Evolutionary conservation across 1,140 invertebrate genomes (phyloP), one percentile per base, ranked within the genome.

Genomic region (Aplysia californica): DNA sequence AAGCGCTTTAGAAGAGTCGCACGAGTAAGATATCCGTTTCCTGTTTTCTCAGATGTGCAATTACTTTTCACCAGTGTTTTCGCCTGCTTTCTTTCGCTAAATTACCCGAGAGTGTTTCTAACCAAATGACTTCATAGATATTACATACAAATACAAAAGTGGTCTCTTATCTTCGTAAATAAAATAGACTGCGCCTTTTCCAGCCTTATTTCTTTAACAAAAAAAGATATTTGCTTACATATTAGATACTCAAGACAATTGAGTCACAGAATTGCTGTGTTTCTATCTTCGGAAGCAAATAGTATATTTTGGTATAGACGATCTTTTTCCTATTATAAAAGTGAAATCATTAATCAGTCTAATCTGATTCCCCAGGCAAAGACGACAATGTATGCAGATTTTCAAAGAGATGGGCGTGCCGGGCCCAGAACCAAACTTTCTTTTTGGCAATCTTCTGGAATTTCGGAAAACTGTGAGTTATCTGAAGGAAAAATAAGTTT

Each of bases 401-500:
- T 87, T 88, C 59, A 83, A 83, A 38, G 77, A 85, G 15, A 81
- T 87, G 73, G 86, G 86, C n/a, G 85, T 90, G 44, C 82, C 84
- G 21, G 88, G 89, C 0, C 89, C 89, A 6, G 58, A 79, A 31
- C 85, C 87, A 15, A 85, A 87, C 56, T 87, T 87, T 64, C 79
- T 90, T 26, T 86, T 89, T 77, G 89, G 89, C 38, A 90, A 89
- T 83, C 65, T 90, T 29, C 55, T 85, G 15, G 50, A 81, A 2
- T 84, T 88, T 59, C 73, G 78, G 35, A 78, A 77, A 36, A 83
- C 70, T 74, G 83, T 87, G 59, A 58, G 50, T 38, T 50, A n/a
- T 50, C 10, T 50, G 44, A 15, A n/a, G 10, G 44, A 15, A 15
- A 50, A 15, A 50, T 50, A 50, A 50, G 44, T 50, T 15, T 50